Evolutionary conservation across 2,888 invertebrate genomes (phyloP), one percentile per base, ranked within the genome.

Genomic region (Ormyrus rosae): DNA sequence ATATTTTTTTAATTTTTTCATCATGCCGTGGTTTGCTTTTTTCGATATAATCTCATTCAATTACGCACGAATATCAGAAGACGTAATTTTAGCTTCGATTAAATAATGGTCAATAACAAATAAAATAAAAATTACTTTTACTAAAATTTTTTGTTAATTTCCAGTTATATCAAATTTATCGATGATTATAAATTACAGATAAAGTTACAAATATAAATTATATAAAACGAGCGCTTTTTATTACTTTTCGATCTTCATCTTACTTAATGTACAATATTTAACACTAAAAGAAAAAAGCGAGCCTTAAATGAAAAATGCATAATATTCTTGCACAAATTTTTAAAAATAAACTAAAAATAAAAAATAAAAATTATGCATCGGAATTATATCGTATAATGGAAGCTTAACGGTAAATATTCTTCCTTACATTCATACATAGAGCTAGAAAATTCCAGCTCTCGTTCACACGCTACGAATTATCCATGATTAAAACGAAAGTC

Each of bases 1-100:
- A 51, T 70, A 2, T n/a, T 9, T 65, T 56, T 45, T 74, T 75
- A 53, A 63, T 74, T 67, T 64, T 11, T 48, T 7, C 65, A 60
- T 56, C 60, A n/a, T 5, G 53, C 50, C 51, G 50, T 60, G 10
- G 6, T 68, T 73, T 56, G 6, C n/a, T 61, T 64, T 56, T 69
- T 74, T 68, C 10, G 6, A 71, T 19, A 74, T 64, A 79, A 79
- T 69, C 79, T 79, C 63, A 78, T 73, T 68, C 51, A 53, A 55
- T 79, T 64, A 46, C 69, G 50, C 48, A 79, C 19, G 19, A 69
- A 51, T 74, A 69, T 68, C 9, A 73, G 13, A 65, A 70, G 64
- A 55, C 46, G n/a, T 46, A 68, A 74, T 79, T 70, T 74, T 74
- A 13, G n/a, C 55, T 74, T 53, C 9, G 8, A 79, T 74, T 69